phyloP scores from a whole-genome alignment of 2,797 vertebrate species.

The Enteromius viviparus region DNA sequence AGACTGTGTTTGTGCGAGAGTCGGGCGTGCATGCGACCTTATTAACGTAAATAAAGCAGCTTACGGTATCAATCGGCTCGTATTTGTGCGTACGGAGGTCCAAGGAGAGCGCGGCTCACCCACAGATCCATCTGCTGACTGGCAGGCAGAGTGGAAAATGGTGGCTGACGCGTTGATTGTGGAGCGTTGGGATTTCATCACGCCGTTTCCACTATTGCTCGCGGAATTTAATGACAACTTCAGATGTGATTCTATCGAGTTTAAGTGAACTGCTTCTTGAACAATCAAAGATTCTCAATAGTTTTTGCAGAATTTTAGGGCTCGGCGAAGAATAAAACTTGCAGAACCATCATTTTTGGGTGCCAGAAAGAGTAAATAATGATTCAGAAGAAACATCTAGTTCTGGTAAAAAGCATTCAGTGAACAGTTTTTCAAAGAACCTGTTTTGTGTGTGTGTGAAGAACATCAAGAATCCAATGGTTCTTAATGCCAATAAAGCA shows the following conservation, averaged over 20 bases:
- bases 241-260: background rate
- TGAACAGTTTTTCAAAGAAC: background rate
- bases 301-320: background rate
- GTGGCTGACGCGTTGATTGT: background rate
- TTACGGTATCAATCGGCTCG: background rate
- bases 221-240: background rate
- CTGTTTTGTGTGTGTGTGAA: background rate
- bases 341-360: background rate
- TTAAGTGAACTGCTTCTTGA: background rate
- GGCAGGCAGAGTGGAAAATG: slow-evolving; percentile 7
- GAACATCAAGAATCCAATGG: background rate
- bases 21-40: slow-evolving; percentile 37
- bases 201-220: background rate
- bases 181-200: background rate
- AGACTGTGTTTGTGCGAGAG: slow-evolving; percentile 35
- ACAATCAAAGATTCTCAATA: background rate
- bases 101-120: background rate
- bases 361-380: background rate
- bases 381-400: background rate
- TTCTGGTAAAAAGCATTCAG: background rate
- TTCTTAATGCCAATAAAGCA: background rate
- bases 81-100: slow-evolving; percentile 10
- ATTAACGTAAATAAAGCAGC: slow-evolving; percentile 3
- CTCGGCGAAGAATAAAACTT: background rate
- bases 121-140: slow-evolving; percentile 24